Evolutionary conservation across 2,888 invertebrate genomes (phyloP), one percentile per base, ranked within the genome.

Genomic region (Lochmaea crataegi): DNA sequence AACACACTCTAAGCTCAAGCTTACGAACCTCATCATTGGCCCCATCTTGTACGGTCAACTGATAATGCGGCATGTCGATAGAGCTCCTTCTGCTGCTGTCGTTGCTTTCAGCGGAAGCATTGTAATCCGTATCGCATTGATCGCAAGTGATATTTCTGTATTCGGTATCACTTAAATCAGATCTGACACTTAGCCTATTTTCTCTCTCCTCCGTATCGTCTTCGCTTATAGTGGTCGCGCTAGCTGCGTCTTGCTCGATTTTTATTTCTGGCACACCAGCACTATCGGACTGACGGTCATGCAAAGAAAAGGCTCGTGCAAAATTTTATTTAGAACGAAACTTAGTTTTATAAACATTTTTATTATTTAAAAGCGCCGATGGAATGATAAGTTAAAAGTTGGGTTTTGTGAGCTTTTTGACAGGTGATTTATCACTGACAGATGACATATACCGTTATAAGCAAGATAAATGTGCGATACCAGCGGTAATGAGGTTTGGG

Each of bases 61-160:
- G 77, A 53, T 75, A 78, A 26, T 66, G 75, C 16, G 78, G 77
- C 41, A 77, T 71, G 41, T 78, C 78, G 22, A 76, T 56, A 7
- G 83, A 82, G 72, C 81, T 80, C 38, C 83, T 78, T 56, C 82
- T 77, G 72, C 82, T 83, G 73, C 82, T 85, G 68, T 82, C 83
- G 78, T 85, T 85, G 75, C 86, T 85, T 77, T 86, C 86, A 12
- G 79, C 84, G 5, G 86, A 86, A 57, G 83, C 86, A 78, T 86
- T 82, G 80, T 86, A 86, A 74, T 86, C 86, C 0, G 86, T 85
- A 77, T 86, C 86, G 60, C 80, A 79, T 38, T 71, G 58, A 60
- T 77, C 74, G 42, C 75, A 74, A 53, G 71, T 72, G 53, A 77
- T 51, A 66, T 65, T 57, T 64, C 78, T 57, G 61, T 76, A 72